These are phyloP conservation scores for Tauraco hartlaubi DNA, from an alignment of 2,797 vertebrate species.

Conservation along the genomic window DNA sequence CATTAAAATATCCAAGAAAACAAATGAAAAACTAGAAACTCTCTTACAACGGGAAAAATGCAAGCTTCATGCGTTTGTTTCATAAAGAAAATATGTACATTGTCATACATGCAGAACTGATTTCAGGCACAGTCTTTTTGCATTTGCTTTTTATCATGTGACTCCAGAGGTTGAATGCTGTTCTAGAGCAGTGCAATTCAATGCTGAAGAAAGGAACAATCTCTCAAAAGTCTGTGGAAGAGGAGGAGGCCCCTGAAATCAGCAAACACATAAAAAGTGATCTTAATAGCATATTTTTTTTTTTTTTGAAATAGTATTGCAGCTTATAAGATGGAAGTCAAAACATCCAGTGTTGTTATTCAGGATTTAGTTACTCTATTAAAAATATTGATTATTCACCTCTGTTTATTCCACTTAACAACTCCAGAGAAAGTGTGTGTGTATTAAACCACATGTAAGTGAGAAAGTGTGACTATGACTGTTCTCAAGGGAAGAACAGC, in stretches of 20 bases:
- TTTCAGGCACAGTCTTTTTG: rapidly evolving
- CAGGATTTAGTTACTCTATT: background rate
- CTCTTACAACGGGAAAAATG: background rate
- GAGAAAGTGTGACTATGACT: background rate
- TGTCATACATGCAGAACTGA: background rate
- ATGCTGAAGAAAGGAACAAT: background rate
- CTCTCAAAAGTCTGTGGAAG: background rate
- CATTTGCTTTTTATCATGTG: background rate
- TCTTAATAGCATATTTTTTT: background rate
- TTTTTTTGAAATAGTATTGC: background rate
- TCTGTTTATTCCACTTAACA: background rate
- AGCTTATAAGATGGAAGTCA: background rate
- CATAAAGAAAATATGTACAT: background rate
- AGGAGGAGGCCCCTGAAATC: background rate
- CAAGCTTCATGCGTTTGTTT: background rate
- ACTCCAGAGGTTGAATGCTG: background rate
- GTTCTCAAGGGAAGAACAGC: background rate
- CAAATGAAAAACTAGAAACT: background rate
- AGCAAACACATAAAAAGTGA: background rate
- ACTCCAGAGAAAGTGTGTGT: background rate
- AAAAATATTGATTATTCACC: background rate
- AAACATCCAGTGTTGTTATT: background rate
- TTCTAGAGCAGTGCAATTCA: background rate
- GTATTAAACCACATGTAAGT: background rate
- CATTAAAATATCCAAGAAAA: background rate